Base-by-base conservation (phyloP, 1,140 invertebrate genomes). In the Drosophila malerkotliana region DNA sequence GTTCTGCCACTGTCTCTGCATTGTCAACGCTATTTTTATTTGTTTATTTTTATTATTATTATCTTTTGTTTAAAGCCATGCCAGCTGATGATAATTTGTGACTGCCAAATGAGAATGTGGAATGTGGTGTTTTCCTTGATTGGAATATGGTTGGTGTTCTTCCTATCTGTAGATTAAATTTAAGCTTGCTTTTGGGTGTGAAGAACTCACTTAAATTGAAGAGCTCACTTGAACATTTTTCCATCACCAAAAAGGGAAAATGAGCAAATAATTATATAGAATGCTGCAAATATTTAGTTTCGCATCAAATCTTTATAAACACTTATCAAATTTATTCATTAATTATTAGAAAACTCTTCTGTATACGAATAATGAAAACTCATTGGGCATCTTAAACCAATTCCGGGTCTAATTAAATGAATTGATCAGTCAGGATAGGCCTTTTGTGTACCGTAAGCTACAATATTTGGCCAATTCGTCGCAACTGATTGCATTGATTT, bases 1-100 rank as follows among this genome's bases (percentile, higher is more conserved):
- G 52, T 39, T 66, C 56, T 58, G 63, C 77, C 64, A 55, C 64
- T 76, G 72, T 60, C 47, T 48, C 67, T 79, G 68, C 60, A 48
- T 60, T 78, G 60, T 78, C 66, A 72, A 72, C 67, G 64, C 32
- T 66, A 15, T 75, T 61, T 54, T 21, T 47, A 47, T 21, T 21
- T 14, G 14, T 18, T 44, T 47, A 44, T 47, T 47, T 15, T 47
- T 21, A 48, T 60, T 78, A 52, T 78, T 59, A 72, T 66, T 60
- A 66, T 34, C 21, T 10, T 47, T 21, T 18, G 18, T 56, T 78
- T 79, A 84, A 84, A 84, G 62, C 76, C 30, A 12, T 45, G 58
- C 48, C 74, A 83, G 59, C 72, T 66, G 60, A 74, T 74, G 53
- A 74, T 74, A 57, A 74, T 74, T 74, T 74, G 71, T 48, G 71